Evolutionary conservation across 2,113 vertebrate genomes (phyloP).

Genomic region (Accipiter cooperii): DNA sequence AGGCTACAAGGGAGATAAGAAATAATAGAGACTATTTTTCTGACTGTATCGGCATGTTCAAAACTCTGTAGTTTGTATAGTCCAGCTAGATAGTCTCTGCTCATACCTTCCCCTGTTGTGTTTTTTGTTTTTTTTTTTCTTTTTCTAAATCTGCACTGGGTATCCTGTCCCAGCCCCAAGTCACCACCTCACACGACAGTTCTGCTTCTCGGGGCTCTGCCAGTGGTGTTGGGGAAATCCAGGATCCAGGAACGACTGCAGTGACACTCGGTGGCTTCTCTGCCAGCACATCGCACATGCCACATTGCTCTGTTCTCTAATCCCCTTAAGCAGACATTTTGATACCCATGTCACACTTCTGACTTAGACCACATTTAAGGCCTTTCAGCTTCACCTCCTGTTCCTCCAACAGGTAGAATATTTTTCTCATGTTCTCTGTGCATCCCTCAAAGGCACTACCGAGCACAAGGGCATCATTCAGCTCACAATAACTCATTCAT

Average conservation of each 20-base stretch:
- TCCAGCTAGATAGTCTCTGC: not conserved
- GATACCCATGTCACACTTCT: not conserved
- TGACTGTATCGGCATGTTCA: not conserved
- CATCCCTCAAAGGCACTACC: not conserved
- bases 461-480: rapidly evolving
- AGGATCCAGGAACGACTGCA: not conserved
- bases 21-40: not conserved
- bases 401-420: not conserved
- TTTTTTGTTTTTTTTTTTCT: not conserved
- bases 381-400: not conserved
- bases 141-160: not conserved
- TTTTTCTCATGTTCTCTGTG: not conserved
- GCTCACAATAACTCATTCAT: not conserved
- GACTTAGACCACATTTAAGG: not conserved
- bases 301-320: not conserved
- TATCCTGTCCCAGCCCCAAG: not conserved
- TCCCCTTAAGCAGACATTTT: not conserved
- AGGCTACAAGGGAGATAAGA: not conserved
- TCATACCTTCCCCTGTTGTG: not conserved
- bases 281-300: not conserved
- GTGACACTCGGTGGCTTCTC: not conserved
- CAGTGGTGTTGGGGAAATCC: not conserved
- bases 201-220: not conserved
- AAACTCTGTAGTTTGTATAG: not conserved
- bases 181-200: rapidly evolving